Evolutionary conservation across 2,113 vertebrate species (phyloP).

Genomic region (Calyptomena viridis): DNA sequence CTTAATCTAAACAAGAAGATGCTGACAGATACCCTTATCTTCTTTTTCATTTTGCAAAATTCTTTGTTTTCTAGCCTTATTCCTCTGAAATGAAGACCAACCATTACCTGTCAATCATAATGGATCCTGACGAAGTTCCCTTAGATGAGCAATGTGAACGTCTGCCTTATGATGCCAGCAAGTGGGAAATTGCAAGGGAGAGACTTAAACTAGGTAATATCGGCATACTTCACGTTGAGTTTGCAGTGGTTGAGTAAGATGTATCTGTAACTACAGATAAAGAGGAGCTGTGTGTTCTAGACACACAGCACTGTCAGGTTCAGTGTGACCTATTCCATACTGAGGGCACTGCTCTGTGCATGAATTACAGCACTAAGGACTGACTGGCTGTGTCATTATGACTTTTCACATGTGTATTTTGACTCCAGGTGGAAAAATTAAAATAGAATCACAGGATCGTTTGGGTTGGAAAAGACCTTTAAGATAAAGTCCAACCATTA

Average conservation of each 20-base stretch:
- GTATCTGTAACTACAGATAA: neutral
- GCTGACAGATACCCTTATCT: neutral
- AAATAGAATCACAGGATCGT: neutral
- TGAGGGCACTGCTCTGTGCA: neutral
- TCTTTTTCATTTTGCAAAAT: neutral
- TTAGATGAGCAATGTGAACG: conserved; percentile 85
- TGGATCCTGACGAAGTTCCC: conserved; percentile 86
- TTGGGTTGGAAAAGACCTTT: neutral
- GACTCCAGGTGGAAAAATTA: neutral
- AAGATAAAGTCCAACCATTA: neutral
- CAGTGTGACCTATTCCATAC: neutral
- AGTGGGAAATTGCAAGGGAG: conserved; percentile 94
- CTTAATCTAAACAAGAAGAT: neutral
- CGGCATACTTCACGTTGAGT: neutral
- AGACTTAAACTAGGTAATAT: conserved; percentile 88
- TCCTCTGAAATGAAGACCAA: conserved; percentile 77
- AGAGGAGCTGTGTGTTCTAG: neutral
- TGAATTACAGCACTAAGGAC: neutral
- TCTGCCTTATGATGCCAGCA: conserved; percentile 88
- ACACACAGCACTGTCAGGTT: neutral
- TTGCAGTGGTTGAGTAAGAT: neutral
- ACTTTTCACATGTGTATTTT: neutral
- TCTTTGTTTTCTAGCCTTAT: conserved; percentile 76
- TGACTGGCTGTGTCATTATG: neutral
- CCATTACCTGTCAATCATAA: conserved; percentile 88